Evolutionary conservation across 2,888 invertebrate genomes (phyloP).

Genomic region (Watsonalla binaria): DNA sequence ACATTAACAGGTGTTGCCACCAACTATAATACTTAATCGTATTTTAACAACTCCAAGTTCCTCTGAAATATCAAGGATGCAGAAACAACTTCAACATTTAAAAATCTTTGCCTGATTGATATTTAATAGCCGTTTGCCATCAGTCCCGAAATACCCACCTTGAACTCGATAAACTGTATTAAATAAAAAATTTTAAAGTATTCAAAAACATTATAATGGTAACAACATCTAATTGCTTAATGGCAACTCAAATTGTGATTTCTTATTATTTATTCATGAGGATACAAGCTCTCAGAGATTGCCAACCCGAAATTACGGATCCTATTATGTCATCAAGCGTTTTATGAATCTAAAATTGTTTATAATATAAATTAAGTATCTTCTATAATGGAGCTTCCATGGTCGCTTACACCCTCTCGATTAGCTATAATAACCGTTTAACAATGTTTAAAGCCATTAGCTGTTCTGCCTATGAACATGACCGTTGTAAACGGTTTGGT

Average conservation of each 20-base stretch:
- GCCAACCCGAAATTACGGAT: conserved; percentile 63
- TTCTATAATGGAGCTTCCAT: conserved; percentile 56
- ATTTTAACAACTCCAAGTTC: conserved; percentile 7
- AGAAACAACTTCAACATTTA: conserved; percentile 6
- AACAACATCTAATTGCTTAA: conserved; percentile 75
- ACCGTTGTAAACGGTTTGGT: neutral
- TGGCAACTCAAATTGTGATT: conserved; percentile 70
- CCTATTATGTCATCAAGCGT: conserved; percentile 75
- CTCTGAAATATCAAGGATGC: conserved; percentile 20
- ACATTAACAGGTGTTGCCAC: too few species aligned
- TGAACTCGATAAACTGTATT: conserved; percentile 57
- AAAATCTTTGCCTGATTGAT: conserved; percentile 54
- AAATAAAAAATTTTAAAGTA: conserved; percentile 78
- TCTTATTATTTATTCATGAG: conserved; percentile 75
- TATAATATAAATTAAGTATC: conserved; percentile 64
- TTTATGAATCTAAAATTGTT: conserved; percentile 71
- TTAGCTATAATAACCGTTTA: conserved; percentile 64
- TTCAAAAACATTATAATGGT: conserved; percentile 70
- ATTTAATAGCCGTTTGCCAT: conserved; percentile 66
- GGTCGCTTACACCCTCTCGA: conserved; percentile 62
- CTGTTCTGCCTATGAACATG: neutral
- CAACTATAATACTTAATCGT: neutral
- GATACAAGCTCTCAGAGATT: conserved; percentile 52
- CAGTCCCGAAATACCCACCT: conserved; percentile 59
- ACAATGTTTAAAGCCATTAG: conserved; percentile 33